Evolutionary conservation across 1,140 invertebrate species (phyloP).

Genomic region (Adelges cooleyi): DNA sequence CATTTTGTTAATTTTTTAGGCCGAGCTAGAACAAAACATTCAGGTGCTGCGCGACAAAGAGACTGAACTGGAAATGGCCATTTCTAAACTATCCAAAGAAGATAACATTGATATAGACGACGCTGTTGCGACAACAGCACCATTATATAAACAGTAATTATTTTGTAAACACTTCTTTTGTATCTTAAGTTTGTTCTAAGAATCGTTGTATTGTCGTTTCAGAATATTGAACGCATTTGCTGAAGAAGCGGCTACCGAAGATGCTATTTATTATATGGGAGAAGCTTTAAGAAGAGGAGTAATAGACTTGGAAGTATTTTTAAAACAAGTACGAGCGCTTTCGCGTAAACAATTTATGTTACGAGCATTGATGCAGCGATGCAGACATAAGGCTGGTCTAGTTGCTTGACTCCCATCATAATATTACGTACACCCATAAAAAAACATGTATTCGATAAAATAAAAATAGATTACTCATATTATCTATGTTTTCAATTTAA

Average conservation of each 20-base stretch:
- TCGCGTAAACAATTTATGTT: constrained; percentile 93
- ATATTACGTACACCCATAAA: no score
- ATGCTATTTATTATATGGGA: constrained; percentile 97
- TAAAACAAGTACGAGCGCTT: constrained; percentile 90
- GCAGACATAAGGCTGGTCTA: constrained; percentile 87
- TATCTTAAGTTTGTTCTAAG: no score
- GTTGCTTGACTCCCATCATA: constrained; percentile 32
- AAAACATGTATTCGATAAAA: no score
- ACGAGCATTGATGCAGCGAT: constrained; percentile 89
- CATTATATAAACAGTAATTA: constrained; percentile 84
- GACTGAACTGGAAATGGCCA: constrained; percentile 67
- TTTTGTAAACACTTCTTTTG: neutral
- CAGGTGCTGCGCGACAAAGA: constrained; percentile 72
- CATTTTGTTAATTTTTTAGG: constrained; percentile 38
- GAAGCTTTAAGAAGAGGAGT: constrained; percentile 85
- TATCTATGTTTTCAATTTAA: no score
- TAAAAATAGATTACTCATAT: no score
- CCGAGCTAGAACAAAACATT: constrained; percentile 75
- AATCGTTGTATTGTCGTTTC: neutral
- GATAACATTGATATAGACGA: constrained; percentile 86
- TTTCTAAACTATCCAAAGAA: constrained; percentile 63
- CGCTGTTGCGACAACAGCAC: constrained; percentile 89
- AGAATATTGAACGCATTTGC: constrained; percentile 90
- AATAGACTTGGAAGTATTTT: constrained; percentile 89
- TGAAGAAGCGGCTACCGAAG: constrained; percentile 94